Evolutionary conservation across 2,113 vertebrate species (phyloP).

Genomic region (Aegithalos caudatus): DNA sequence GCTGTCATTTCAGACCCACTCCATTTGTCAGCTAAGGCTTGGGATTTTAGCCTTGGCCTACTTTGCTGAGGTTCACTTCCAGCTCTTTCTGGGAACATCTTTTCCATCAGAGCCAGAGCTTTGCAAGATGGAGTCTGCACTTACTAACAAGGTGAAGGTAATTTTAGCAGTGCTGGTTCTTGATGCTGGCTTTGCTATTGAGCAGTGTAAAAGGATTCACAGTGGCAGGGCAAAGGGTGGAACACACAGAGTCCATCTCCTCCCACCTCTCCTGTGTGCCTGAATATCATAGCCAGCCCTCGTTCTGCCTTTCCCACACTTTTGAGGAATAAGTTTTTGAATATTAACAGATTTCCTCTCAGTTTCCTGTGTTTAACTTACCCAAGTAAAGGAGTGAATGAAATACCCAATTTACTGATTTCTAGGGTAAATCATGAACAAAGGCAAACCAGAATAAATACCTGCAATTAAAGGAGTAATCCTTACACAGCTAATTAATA

Average conservation of each 20-base stretch:
- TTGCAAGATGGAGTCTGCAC: neutral
- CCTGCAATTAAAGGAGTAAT: neutral
- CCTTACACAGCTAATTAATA: neutral
- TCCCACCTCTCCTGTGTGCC: neutral
- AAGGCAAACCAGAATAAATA: neutral
- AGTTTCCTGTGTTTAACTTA: neutral
- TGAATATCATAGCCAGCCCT: neutral
- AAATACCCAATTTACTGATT: neutral
- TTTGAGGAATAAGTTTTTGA: neutral
- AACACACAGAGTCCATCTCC: neutral
- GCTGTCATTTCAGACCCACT: neutral
- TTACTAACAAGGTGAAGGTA: neutral
- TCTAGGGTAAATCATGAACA: neutral
- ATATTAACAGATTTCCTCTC: neutral
- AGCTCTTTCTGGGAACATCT: neutral
- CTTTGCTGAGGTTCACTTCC: neutral
- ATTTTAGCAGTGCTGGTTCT: neutral
- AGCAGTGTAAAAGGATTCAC: neutral
- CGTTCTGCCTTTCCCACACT: neutral
- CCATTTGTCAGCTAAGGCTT: neutral
- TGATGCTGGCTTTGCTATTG: neutral
- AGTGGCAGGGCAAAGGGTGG: neutral
- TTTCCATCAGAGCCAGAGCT: neutral
- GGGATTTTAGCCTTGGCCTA: neutral
- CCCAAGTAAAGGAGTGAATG: neutral